phyloP scores from a whole-genome alignment of 2,888 invertebrate genomes.

The Dicyrtomina minuta region DNA sequence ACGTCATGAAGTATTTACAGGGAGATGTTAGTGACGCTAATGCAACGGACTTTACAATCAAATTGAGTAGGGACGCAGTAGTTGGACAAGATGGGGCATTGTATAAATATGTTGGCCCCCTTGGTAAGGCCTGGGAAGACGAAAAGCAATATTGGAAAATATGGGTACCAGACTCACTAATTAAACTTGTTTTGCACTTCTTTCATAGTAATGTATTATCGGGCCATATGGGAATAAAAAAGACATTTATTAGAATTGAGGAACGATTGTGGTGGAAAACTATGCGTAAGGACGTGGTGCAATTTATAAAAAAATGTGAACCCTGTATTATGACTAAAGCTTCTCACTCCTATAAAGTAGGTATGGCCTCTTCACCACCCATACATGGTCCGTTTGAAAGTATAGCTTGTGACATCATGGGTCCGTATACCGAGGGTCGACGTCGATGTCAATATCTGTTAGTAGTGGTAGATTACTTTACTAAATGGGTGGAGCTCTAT shows the following conservation, averaged over 20 bases:
- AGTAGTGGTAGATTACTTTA: constrained; percentile 38
- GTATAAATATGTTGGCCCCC: too few relatives aligned
- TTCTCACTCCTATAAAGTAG: not conserved
- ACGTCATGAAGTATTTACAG: too few relatives aligned
- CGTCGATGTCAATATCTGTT: constrained; percentile 35
- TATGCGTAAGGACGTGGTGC: constrained; percentile 32
- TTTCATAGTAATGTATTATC: constrained; percentile 37
- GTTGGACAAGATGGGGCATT: constrained; percentile 30
- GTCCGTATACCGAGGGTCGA: constrained; percentile 35
- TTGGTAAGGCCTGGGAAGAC: too few relatives aligned
- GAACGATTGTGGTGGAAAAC: constrained; percentile 34
- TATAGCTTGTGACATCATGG: constrained; percentile 38
- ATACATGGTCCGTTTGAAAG: constrained; percentile 29
- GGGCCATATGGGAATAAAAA: too few relatives aligned
- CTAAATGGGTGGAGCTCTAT: constrained; percentile 43
- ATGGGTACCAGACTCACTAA: constrained; percentile 33
- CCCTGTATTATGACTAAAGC: constrained; percentile 36
- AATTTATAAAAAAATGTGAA: constrained; percentile 36
- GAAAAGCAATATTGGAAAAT: too few relatives aligned
- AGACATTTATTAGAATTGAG: too few relatives aligned
- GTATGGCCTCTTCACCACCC: not conserved
- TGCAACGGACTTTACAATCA: too few relatives aligned
- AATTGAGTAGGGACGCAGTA: too few relatives aligned
- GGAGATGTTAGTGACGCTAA: too few relatives aligned
- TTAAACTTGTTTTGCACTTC: not conserved